Base-by-base conservation (phyloP, 2,113 vertebrate genomes). In the Tupaia tana region DNA sequence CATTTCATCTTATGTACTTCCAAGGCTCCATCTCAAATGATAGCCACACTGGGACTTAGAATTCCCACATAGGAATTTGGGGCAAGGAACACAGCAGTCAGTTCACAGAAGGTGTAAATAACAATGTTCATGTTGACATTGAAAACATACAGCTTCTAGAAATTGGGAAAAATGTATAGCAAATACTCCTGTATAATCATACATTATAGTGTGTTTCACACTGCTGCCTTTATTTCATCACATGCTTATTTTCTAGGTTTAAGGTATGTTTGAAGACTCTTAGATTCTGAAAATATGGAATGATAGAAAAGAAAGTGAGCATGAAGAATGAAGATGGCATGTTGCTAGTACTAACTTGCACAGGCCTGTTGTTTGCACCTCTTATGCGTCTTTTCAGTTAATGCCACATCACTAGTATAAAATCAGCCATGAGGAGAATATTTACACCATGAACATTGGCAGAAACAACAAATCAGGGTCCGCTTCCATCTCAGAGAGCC, bases 1-100 rank as follows among this genome's bases (percentile, higher is more conserved):
- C 29, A 52, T 75, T 92, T 75, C 82, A 31, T n/a, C 2, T 52
- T n/a, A 71, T n/a, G 85, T 79, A n/a, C 11, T 85, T 93, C 9
- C 18, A 82, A 91, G 2, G 7, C 20, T 1, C 9, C 31, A 4
- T 78, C 7, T 86, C 43, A 75, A 93, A 75, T 56, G 43, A 84
- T 15, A 86, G 2, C 7, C 20, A 29, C 8, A 58, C 6, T 7
- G 5, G 13, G 2, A 1, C 9, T 13, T 64, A 64, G 16, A 34
- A 2, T n/a, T 78, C 71, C 56, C 34, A 59, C 27, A 19, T 3
- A 61, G 6, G 4, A 73, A 67, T 64, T 82, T 59, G 34, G 19
- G 14, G n/a, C 3, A 14, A 73, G 7, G 1, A 12, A 25, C 1
- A 54, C 1, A 77, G 31, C 6, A n/a, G n/a, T 67, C 31, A 56